Evolutionary conservation across 2,888 invertebrate genomes (phyloP).

Genomic region (Unio pictorum): DNA sequence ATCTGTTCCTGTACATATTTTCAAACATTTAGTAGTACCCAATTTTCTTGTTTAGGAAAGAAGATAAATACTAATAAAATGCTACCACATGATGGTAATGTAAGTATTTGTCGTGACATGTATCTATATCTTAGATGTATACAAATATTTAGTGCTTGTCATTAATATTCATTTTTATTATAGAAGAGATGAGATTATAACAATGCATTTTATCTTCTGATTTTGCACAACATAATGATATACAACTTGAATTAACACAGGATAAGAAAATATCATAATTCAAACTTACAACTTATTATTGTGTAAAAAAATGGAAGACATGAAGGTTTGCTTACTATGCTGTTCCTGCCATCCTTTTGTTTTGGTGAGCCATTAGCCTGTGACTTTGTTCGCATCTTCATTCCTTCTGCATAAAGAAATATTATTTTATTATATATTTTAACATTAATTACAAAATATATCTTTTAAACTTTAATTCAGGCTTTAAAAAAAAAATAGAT

Average conservation of each 20-base stretch:
- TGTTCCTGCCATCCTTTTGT: constrained; percentile 47
- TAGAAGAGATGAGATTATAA: too few species aligned
- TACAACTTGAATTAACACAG: neutral
- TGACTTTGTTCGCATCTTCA: constrained; percentile 66
- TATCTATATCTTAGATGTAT: too few species aligned
- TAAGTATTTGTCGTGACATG: too few species aligned
- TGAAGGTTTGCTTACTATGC: constrained; percentile 37
- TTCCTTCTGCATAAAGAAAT: constrained; percentile 60
- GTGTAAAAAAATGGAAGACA: neutral
- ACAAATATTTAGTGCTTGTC: too few species aligned
- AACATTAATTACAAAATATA: neutral
- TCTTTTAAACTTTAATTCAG: neutral
- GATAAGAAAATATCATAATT: neutral
- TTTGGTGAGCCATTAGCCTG: constrained; percentile 61
- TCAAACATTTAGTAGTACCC: too few species aligned
- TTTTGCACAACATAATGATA: neutral
- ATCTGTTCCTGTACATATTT: too few species aligned
- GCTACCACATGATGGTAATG: too few species aligned
- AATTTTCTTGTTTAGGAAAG: too few species aligned
- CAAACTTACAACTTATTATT: neutral
- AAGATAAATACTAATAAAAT: too few species aligned
- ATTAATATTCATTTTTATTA: too few species aligned
- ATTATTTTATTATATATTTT: neutral
- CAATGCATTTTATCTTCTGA: too few species aligned
- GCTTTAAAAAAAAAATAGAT: too few species aligned